Evolutionary conservation across 2,888 invertebrate genomes (phyloP), one percentile per base, ranked within the genome.

Genomic region (Perithous albicinctus): DNA sequence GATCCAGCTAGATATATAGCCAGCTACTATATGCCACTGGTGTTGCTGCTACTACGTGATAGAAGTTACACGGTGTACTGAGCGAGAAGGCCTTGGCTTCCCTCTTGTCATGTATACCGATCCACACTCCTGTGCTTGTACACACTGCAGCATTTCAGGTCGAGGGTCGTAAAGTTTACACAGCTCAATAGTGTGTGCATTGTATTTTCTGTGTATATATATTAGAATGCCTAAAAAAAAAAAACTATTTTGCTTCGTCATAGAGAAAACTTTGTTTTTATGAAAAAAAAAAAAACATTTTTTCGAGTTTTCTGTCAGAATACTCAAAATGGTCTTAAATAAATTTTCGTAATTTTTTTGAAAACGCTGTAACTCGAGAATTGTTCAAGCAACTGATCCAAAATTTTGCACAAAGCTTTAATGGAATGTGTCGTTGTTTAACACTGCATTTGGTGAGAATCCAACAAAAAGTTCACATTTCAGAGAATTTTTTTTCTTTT

Each of bases 81-180:
- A 38, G 48, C 20, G 73, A 61, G 48, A 48, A 73, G 73, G 38
- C 73, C 73, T 73, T 63, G 63, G 73, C 46, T 48, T 51, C 35
- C 38, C 38, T 63, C 23, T 20, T 54, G 23, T 46, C 46, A 12
- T 38, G 38, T n/a, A 15, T 32, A 32, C 67, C 54, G 54, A 38
- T 70, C 15, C 26, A 56, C 41, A 29, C 54, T 29, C 15, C 54
- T 35, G 54, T 32, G n/a, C 20, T 18, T 56, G 41, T 56, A 41
- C 41, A 15, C 15, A 10, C 41, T n/a, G 12, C 35, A 56, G 54
- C 18, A 56, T 56, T 56, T 54, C 69, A 29, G 38, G 56, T 38
- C 69, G 69, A 70, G 51, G 23, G 23, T 56, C 69, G 56, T 70
- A 56, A 70, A 56, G 69, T 56, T 56, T 56, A n/a, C 26, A 23